These are phyloP conservation scores for Drosophila nigrodunni DNA, from an alignment of 1,140 invertebrate genomes.

Conservation along the genomic window DNA sequence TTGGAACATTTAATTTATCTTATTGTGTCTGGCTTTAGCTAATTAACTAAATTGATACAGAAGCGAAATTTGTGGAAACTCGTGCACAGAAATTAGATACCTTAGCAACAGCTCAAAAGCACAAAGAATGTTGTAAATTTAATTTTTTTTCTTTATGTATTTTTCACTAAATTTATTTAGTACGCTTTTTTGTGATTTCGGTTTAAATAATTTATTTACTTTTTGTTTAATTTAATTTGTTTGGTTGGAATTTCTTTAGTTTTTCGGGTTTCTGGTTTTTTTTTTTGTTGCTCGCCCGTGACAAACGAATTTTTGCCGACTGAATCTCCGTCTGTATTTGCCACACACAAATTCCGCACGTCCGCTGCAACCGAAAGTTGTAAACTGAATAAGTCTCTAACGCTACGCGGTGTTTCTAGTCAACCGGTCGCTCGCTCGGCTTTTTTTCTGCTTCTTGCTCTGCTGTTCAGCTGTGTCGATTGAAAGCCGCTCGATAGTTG, in stretches of 20 bases:
- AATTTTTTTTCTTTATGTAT: neutral
- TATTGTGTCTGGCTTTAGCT: slow-evolving; percentile 9
- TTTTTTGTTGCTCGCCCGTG: slow-evolving; percentile 34
- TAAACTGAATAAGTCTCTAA: slow-evolving; percentile 76
- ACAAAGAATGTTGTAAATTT: neutral
- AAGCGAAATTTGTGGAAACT: neutral
- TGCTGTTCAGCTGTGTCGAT: slow-evolving; percentile 59
- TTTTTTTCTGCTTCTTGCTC: slow-evolving; percentile 16
- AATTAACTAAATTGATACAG: slow-evolving; percentile 19
- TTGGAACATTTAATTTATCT: slow-evolving; percentile 12
- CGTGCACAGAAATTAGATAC: slow-evolving; percentile 8
- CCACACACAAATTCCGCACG: slow-evolving; percentile 53
- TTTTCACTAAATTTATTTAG: neutral
- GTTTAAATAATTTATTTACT: neutral
- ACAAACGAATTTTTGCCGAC: slow-evolving; percentile 12
- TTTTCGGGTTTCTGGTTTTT: neutral
- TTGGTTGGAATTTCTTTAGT: slow-evolving; percentile 10
- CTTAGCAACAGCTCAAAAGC: slow-evolving; percentile 4
- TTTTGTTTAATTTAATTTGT: slow-evolving; percentile 4
- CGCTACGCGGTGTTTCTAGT: slow-evolving; percentile 60
- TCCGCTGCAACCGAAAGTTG: slow-evolving; percentile 74
- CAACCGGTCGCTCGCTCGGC: slow-evolving; percentile 41
- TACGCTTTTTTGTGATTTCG: neutral
- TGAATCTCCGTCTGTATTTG: neutral
- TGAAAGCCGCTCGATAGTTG: slow-evolving; percentile 52